Percentiles rank a stretch among this genome's conserved stretches.
These are phyloP conservation scores for Philhelius pedissequus DNA, from an alignment of 2,888 invertebrate genomes.

Conservation along the genomic window DNA sequence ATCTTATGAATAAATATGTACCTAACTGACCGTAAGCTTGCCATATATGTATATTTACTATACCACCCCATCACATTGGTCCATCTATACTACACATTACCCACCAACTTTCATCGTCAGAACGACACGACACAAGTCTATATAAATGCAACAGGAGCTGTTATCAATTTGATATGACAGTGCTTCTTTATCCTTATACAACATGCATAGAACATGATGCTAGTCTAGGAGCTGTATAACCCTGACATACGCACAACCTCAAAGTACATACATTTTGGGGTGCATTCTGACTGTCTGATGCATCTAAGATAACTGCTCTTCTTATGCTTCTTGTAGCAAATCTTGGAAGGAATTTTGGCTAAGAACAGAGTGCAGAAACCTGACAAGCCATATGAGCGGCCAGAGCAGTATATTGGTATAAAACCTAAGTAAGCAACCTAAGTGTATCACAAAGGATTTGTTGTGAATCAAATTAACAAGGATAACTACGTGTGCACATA, in stretches of 20 bases:
- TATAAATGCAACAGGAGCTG: slow-evolving; percentile 11
- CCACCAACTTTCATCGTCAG: background rate
- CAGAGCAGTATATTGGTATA: slow-evolving; percentile 3
- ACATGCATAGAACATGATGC: background rate
- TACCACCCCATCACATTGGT: background rate
- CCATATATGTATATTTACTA: slow-evolving; percentile 1
- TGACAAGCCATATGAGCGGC: background rate
- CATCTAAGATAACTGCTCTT: background rate
- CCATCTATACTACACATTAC: background rate
- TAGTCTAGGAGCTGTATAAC: background rate
- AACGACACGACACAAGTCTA: background rate
- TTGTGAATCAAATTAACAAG: slow-evolving; percentile 61
- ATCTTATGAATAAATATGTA: slow-evolving; percentile 45
- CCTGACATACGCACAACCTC: background rate
- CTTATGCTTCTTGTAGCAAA: background rate
- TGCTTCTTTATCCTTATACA: background rate
- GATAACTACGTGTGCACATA: slow-evolving; percentile 45
- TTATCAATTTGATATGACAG: slow-evolving; percentile 28
- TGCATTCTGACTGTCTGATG: background rate
- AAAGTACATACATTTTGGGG: background rate
- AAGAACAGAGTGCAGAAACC: slow-evolving; percentile 15
- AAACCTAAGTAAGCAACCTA: slow-evolving; percentile 47
- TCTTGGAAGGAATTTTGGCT: background rate
- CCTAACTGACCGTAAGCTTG: slow-evolving; percentile 8
- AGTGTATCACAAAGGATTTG: slow-evolving; percentile 65